These are phyloP conservation scores for Drosophila burlai DNA, from an alignment of 1,140 invertebrate species.

Conservation along the genomic window DNA sequence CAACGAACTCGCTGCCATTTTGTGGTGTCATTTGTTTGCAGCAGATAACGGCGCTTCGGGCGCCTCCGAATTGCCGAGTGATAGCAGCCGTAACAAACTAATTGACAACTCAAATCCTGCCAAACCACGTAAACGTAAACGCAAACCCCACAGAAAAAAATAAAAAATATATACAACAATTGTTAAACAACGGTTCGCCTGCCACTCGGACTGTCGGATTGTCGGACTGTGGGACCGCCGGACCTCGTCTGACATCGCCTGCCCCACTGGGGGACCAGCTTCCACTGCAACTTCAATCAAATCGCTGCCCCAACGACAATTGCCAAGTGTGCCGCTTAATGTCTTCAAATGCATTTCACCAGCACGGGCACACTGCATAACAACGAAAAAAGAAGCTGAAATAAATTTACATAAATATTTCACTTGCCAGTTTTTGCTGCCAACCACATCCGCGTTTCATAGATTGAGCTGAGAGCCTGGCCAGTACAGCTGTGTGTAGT, in stretches of 20 bases:
- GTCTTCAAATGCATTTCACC: slow-evolving; percentile 77
- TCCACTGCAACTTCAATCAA: slow-evolving; percentile 72
- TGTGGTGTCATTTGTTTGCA: slow-evolving; percentile 50
- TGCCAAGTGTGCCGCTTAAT: slow-evolving; percentile 82
- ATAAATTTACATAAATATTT: slow-evolving; percentile 83
- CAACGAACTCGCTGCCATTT: slow-evolving; percentile 78
- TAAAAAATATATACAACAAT: slow-evolving; percentile 54
- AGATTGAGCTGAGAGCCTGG: slow-evolving; percentile 67
- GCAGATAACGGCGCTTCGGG: slow-evolving; percentile 75
- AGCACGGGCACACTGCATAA: slow-evolving; percentile 37
- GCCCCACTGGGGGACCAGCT: slow-evolving; percentile 36
- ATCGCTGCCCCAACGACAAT: slow-evolving; percentile 77
- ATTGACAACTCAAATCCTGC: slow-evolving; percentile 83
- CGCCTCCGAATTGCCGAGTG: slow-evolving; percentile 60
- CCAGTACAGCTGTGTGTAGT: slow-evolving; percentile 15
- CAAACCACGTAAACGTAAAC: slow-evolving; percentile 43
- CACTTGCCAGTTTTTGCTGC: slow-evolving; percentile 72
- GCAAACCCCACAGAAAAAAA: background rate
- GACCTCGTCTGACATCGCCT: slow-evolving; percentile 23
- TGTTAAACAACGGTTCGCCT: slow-evolving; percentile 70
- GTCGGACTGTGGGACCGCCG: slow-evolving; percentile 15
- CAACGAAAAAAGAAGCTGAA: slow-evolving; percentile 60
- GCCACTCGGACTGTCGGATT: slow-evolving; percentile 45
- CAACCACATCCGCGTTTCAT: slow-evolving; percentile 71
- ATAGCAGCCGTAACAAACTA: slow-evolving; percentile 77